These are phyloP conservation scores for Glossophaga mutica DNA, from an alignment of 2,797 vertebrate species.

Conservation along the genomic window DNA sequence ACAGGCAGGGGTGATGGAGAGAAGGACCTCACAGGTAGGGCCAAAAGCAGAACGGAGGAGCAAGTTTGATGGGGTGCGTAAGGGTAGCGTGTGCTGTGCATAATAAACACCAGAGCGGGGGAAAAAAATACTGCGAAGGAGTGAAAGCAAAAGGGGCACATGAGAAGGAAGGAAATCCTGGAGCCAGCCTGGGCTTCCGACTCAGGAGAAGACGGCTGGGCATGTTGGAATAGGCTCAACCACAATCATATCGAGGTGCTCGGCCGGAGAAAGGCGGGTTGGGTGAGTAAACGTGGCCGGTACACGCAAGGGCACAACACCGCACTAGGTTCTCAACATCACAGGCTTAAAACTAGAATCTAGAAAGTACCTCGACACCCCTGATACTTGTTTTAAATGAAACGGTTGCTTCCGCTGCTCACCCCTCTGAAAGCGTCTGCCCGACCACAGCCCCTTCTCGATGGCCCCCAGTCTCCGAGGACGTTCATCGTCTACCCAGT, in stretches of 20 bases:
- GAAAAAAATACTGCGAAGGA: neutral
- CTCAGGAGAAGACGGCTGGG: neutral
- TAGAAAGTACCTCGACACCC: neutral
- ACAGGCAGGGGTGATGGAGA: constrained; percentile 39
- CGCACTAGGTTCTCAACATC: neutral
- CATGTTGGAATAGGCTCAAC: neutral
- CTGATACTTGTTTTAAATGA: neutral
- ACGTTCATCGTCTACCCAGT: neutral
- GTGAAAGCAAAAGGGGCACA: neutral
- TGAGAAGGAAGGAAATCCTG: neutral
- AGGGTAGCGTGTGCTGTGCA: neutral
- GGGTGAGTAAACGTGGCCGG: neutral
- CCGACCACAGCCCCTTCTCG: neutral
- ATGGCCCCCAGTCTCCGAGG: neutral
- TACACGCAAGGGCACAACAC: neutral
- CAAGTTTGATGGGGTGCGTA: neutral
- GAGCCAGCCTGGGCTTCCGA: neutral
- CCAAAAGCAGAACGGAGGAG: neutral
- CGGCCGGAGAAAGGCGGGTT: neutral
- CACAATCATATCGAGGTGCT: neutral
- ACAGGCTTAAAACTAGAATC: neutral
- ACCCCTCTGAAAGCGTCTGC: neutral
- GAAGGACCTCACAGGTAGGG: neutral
- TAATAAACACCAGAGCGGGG: neutral
- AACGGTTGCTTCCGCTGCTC: neutral